A percentile compares a stretch with the other conserved stretches of the same genome.
Evolutionary conservation across 1,140 invertebrate genomes (phyloP).

Genomic region (Drosophila gunungcola): DNA sequence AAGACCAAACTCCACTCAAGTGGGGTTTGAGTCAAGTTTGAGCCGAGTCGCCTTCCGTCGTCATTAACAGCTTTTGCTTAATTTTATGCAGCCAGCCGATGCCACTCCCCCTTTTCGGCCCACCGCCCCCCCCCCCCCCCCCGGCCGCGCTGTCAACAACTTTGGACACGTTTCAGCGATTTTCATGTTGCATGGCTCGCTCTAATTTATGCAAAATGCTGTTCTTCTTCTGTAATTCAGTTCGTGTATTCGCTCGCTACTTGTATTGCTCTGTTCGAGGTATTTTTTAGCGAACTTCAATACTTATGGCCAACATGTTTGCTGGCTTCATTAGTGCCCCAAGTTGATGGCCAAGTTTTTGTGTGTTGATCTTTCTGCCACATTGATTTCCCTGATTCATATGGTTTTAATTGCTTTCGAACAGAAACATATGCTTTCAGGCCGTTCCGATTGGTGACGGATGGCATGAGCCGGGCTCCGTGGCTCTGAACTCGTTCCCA

Average conservation of each 20-base stretch:
- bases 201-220: constrained; percentile 82
- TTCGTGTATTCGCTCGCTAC: constrained; percentile 23
- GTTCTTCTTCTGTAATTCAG: constrained; percentile 67
- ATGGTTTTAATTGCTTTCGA: constrained; percentile 35
- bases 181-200: constrained; percentile 71
- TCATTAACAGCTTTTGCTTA: constrained; percentile 79
- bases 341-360: constrained; percentile 53
- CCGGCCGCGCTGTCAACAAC: constrained; percentile 58
- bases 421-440: constrained; percentile 8
- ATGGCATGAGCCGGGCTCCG: constrained; percentile 4
- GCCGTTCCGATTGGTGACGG: constrained; percentile 2
- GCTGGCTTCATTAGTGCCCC: constrained; percentile 41
- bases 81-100: constrained; percentile 62
- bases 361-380: constrained; percentile 27
- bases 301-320: constrained; percentile 30
- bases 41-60: constrained; percentile 44
- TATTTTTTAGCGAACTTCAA: constrained; percentile 26
- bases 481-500: constrained; percentile 45
- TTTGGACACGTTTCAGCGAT: constrained; percentile 74
- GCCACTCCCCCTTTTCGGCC: neutral
- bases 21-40: constrained; percentile 52
- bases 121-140: constrained; percentile 12
- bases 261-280: constrained; percentile 10
- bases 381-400: constrained; percentile 40
- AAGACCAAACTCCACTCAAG: constrained; percentile 28